These are phyloP conservation scores for Aricia agestis DNA, from an alignment of 1,140 invertebrate species.

Conservation along the genomic window DNA sequence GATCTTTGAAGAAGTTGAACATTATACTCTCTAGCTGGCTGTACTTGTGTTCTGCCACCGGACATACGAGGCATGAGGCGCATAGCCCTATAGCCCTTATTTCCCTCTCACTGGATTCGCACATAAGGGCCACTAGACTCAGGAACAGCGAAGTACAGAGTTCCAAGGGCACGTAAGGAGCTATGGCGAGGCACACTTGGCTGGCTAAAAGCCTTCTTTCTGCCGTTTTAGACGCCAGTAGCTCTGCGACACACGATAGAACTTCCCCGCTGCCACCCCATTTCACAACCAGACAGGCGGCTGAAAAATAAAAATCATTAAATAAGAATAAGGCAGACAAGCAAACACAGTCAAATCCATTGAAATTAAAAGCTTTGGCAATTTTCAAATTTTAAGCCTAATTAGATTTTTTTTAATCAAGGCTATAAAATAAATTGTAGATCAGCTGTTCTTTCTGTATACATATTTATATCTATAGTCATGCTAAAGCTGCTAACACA, in stretches of 20 bases:
- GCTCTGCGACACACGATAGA: conserved; percentile 58
- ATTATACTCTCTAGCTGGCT: conserved; percentile 65
- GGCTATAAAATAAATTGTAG: too few relatives aligned
- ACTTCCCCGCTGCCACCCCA: conserved; percentile 66
- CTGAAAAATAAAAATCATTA: conserved; percentile 42
- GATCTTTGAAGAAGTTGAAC: conserved; percentile 65
- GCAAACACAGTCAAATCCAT: too few relatives aligned
- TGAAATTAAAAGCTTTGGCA: too few relatives aligned
- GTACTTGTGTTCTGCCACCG: conserved; percentile 65
- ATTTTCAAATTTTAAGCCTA: too few relatives aligned
- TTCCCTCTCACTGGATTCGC: conserved; percentile 63
- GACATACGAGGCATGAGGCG: conserved; percentile 60
- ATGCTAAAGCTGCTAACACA: too few relatives aligned
- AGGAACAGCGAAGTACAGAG: conserved; percentile 68
- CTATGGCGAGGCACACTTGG: conserved; percentile 61
- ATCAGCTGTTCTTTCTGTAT: too few relatives aligned
- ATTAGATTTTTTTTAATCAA: too few relatives aligned
- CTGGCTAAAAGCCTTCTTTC: conserved; percentile 58
- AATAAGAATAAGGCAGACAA: too few relatives aligned
- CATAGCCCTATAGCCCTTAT: conserved; percentile 60
- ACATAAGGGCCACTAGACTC: conserved; percentile 68
- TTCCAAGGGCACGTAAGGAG: conserved; percentile 63
- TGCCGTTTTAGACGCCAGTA: conserved; percentile 48
- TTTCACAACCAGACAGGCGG: conserved; percentile 60
- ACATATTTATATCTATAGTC: too few relatives aligned